Evolutionary conservation across 2,888 invertebrate species (phyloP).

Genomic region (Girardia tigrina): DNA sequence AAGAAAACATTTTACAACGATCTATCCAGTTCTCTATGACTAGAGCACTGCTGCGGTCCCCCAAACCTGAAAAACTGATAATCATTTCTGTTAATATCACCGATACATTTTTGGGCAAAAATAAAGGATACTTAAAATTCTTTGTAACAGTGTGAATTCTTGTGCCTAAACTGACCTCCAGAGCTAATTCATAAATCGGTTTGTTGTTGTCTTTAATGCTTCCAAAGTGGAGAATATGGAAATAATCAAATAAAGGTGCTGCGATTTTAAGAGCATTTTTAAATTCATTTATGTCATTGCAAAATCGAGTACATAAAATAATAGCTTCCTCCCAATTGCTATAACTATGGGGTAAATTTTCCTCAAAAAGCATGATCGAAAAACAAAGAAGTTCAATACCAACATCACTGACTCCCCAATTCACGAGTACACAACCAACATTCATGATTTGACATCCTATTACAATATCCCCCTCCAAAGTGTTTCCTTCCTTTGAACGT

Average conservation of each 20-base stretch:
- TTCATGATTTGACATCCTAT: background rate
- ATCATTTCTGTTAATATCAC: slow-evolving; percentile 3
- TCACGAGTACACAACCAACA: background rate
- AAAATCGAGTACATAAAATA: background rate
- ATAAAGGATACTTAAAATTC: background rate
- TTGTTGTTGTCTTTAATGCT: background rate
- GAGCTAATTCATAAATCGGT: background rate
- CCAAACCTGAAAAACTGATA: slow-evolving; percentile 7
- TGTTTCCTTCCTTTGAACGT: background rate
- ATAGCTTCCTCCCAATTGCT: background rate
- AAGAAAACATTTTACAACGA: background rate
- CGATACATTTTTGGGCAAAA: background rate
- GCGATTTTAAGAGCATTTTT: background rate
- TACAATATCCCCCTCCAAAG: background rate
- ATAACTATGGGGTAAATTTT: background rate
- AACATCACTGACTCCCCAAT: background rate
- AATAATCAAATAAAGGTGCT: background rate
- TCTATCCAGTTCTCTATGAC: background rate
- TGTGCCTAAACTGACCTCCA: background rate
- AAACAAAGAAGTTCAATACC: background rate
- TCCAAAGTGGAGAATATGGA: slow-evolving; percentile 1
- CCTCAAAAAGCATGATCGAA: background rate
- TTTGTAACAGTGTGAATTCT: background rate
- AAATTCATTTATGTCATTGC: background rate
- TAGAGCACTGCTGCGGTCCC: background rate